Conservation (phyloP, 1,140 invertebrate species). For the Triops longicaudatus region DNA sequence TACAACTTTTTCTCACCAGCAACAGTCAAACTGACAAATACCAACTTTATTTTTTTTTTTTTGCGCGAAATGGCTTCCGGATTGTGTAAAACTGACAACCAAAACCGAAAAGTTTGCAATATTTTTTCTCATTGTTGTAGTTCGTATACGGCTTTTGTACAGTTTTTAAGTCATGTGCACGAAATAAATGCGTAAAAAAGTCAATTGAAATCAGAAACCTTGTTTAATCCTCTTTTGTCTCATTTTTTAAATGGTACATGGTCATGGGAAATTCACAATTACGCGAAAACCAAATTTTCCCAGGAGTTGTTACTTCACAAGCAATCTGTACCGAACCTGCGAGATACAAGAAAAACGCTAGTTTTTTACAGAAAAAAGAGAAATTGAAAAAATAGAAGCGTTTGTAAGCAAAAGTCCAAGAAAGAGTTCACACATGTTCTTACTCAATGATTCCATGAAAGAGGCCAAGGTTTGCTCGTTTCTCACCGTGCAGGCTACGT, state of each 20-base stretch:
- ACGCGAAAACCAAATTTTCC: neutral
- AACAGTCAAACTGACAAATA: neutral
- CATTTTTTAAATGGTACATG: neutral
- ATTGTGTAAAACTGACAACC: neutral
- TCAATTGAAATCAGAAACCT: neutral
- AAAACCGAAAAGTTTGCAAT: neutral
- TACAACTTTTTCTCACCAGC: neutral
- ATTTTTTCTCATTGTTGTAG: neutral
- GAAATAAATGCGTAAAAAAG: neutral
- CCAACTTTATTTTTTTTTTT: neutral
- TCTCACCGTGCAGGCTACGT: conserved; percentile 17
- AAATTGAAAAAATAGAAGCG: no score
- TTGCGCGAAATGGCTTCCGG: neutral
- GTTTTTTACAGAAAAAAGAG: no score
- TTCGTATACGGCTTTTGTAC: neutral
- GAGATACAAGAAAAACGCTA: neutral
- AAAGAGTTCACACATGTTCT: no score
- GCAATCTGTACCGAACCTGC: neutral
- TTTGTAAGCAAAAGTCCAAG: neutral
- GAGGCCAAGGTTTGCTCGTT: conserved; percentile 13
- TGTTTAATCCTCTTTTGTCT: neutral
- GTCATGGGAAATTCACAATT: neutral
- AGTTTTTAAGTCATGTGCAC: conserved; percentile 12
- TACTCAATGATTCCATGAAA: neutral
- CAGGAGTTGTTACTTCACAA: neutral